These are phyloP conservation scores for Toxotes lorentzi DNA, from an alignment of 2,797 vertebrate species.

Conservation along the genomic window DNA sequence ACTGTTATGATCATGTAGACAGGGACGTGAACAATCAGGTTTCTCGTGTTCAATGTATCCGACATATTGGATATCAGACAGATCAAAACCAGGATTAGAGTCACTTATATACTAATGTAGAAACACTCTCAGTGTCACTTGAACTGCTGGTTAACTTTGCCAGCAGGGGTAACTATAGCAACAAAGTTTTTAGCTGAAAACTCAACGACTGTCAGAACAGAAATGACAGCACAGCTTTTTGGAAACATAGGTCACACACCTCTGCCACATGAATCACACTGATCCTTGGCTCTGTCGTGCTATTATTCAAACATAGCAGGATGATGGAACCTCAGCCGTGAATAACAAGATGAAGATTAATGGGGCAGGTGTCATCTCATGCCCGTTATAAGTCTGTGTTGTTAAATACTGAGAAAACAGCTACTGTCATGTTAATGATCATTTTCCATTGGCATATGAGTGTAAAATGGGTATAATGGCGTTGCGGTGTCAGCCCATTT, in stretches of 20 bases:
- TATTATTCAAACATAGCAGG: slow-evolving; percentile 15
- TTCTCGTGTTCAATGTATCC: too few species aligned
- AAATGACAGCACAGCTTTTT: neutral
- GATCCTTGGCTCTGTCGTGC: slow-evolving; percentile 8
- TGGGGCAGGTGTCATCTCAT: slow-evolving; percentile 20
- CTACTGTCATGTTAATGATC: slow-evolving; percentile 50
- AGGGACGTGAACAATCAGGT: too few species aligned
- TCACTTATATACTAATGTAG: too few species aligned
- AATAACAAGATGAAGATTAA: slow-evolving; percentile 48
- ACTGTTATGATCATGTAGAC: too few species aligned
- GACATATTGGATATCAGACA: too few species aligned
- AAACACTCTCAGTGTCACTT: too few species aligned
- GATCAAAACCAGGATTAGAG: too few species aligned
- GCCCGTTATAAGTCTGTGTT: slow-evolving; percentile 24
- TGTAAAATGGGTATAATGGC: slow-evolving; percentile 13
- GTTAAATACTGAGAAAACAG: slow-evolving; percentile 11
- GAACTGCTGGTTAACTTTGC: neutral
- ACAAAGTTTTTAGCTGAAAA: neutral
- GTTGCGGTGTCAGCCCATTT: slow-evolving; percentile 35
- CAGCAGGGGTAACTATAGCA: slow-evolving; percentile 1
- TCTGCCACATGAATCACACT: slow-evolving; percentile 4
- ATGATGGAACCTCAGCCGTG: slow-evolving; percentile 30
- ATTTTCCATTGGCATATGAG: slow-evolving; percentile 48
- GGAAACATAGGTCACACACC: neutral
- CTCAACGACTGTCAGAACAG: neutral